Evolutionary conservation across 2,113 vertebrate genomes (phyloP).

Genomic region (Candoia aspera): DNA sequence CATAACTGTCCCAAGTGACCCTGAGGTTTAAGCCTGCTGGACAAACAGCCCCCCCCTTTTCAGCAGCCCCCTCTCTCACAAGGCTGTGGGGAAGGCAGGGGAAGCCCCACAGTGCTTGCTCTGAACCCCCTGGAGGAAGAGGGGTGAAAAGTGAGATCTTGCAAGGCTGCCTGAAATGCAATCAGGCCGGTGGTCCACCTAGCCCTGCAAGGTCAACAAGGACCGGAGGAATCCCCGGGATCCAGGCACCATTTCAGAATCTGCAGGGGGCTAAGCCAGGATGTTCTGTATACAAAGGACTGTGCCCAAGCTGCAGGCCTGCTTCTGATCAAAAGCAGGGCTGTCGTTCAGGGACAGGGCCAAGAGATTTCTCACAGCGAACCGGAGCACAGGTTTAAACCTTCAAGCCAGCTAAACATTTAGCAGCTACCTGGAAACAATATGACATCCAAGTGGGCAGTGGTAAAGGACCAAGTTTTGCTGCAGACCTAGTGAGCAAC

Average conservation of each 20-base stretch:
- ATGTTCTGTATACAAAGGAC: neutral
- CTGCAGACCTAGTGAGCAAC: fast-evolving
- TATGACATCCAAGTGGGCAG: neutral
- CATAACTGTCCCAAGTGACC: neutral
- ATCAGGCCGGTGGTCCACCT: neutral
- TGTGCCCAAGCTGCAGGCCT: neutral
- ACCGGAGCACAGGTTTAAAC: neutral
- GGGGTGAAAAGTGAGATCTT: neutral
- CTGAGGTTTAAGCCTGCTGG: neutral
- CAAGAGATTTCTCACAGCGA: neutral
- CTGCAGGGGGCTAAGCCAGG: neutral
- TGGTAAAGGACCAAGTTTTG: neutral
- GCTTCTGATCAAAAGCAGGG: neutral
- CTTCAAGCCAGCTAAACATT: neutral
- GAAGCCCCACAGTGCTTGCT: neutral
- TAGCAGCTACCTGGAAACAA: neutral
- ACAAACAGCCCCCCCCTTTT: neutral
- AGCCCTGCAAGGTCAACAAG: neutral
- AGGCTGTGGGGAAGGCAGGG: neutral
- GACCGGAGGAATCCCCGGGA: neutral
- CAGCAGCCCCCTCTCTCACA: neutral
- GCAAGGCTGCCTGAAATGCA: neutral
- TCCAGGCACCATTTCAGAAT: neutral
- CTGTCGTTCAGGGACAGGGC: neutral
- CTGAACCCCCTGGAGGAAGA: neutral